A percentile compares a stretch with the other conserved stretches of the same genome.
Conservation (phyloP, 2,113 vertebrate species). For the Lates calcarifer region DNA sequence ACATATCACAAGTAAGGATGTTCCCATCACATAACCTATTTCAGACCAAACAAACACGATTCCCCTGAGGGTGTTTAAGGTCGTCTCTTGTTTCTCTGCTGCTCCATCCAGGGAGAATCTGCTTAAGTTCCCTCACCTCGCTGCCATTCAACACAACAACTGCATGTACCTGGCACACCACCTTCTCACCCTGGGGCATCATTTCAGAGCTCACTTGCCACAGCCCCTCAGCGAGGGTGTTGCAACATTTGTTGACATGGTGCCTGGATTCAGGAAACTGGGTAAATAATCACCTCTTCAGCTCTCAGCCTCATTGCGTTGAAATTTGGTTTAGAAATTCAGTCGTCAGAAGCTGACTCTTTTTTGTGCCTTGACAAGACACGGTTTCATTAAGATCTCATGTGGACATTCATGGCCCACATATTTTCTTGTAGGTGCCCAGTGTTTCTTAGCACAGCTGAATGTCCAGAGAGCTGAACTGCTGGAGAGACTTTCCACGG, state of each 20-base stretch:
- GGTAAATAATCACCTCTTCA: constrained; percentile 80
- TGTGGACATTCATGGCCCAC: not conserved
- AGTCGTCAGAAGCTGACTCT: not conserved
- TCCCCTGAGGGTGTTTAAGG: not conserved
- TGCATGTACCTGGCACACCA: constrained; percentile 98
- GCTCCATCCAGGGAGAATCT: constrained; percentile 89
- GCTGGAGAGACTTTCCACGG: constrained; percentile 93
- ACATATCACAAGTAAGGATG: constrained; percentile 94
- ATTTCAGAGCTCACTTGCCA: constrained; percentile 87
- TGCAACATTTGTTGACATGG: constrained; percentile 94
- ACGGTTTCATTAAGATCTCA: not conserved
- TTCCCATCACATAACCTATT: fast-evolving
- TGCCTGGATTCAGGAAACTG: constrained; percentile 93
- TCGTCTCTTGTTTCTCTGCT: not conserved
- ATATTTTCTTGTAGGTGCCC: constrained; percentile 81
- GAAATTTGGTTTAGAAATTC: not conserved
- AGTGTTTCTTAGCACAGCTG: constrained; percentile 94
- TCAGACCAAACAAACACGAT: not conserved
- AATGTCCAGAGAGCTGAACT: constrained; percentile 92
- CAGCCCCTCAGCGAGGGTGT: constrained; percentile 86
- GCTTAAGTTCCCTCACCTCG: constrained; percentile 94
- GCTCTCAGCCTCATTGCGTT: not conserved
- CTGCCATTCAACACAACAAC: constrained; percentile 98
- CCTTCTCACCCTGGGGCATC: constrained; percentile 94
- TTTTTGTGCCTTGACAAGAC: not conserved